Base-by-base conservation (phyloP, 2,113 vertebrate genomes). In the Mormyrus lacerda region DNA sequence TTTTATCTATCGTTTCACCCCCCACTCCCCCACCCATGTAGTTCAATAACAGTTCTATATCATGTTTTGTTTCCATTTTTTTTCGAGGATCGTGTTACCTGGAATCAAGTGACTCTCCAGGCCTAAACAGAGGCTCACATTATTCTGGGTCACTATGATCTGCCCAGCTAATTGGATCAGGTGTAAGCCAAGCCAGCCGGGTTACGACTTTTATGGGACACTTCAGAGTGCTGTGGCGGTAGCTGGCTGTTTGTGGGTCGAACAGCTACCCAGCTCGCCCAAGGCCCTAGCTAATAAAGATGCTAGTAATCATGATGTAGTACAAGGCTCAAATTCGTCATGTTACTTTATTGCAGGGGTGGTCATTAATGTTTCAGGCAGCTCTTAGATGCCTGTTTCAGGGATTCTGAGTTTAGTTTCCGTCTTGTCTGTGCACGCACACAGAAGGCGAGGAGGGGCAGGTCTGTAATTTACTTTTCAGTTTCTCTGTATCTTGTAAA, bases 91-190 rank as follows among this genome's bases (percentile, higher is more conserved):
- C 93, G 2, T 90, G 95, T 97, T 98, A 97, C 97, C 92, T 91
- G 94, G 94, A 96, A 97, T 98, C 96, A 94, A 96, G 96, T 97
- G 96, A 96, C 95, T 94, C 93, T 91, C 92, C 93, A 91, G 94
- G 92, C 92, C 95, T 88, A 91, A 93, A 95, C 91, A 94, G 94
- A 95, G 94, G 89, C 92, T 82, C 47, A 24, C 96, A 96, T 97
- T 96, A 92, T 93, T 96, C 95, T 94, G 95, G 94, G 94, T 94
- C 94, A 92, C 95, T 95, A 94, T 96, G 96, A 97, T 97, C 96
- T 97, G 95, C 93, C 89, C 6, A 91, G 95, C 96, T 98, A 98
- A 99, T 98, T 98, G 97, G 97, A 98, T 97, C 96, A 97, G 96
- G 97, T 97, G 97, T 97, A 98, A 97, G 96, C 95, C 95, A 94